phyloP scores from a whole-genome alignment of 2,888 invertebrate species.

The Marronus borbonicus region DNA sequence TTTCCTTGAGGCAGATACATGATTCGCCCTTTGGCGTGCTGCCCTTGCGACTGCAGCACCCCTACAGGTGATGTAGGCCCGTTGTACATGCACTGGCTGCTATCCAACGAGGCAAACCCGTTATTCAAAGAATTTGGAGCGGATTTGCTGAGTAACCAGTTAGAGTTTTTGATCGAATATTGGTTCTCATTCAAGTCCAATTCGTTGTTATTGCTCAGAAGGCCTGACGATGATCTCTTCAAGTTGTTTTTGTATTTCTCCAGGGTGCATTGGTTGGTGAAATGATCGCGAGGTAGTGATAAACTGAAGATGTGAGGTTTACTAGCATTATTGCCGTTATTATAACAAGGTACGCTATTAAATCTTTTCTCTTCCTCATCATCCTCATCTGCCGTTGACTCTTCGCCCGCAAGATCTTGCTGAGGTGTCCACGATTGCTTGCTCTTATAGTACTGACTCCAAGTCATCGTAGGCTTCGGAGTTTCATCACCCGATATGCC shows the following conservation, averaged over 20 bases:
- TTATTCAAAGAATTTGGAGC: slow-evolving; percentile 85
- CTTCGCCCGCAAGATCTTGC: slow-evolving; percentile 82
- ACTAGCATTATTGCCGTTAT: slow-evolving; percentile 43
- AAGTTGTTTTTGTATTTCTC: slow-evolving; percentile 66
- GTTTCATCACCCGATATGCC: slow-evolving; percentile 84
- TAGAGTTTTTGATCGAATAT: slow-evolving; percentile 67
- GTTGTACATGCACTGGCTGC: slow-evolving; percentile 56
- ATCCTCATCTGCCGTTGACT: slow-evolving; percentile 65
- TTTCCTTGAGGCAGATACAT: slow-evolving; percentile 81
- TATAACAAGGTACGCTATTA: slow-evolving; percentile 50
- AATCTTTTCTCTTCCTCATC: slow-evolving; percentile 14
- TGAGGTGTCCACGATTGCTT: slow-evolving; percentile 84
- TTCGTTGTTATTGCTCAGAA: slow-evolving; percentile 60
- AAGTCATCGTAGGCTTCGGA: slow-evolving; percentile 51
- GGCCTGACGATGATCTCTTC: slow-evolving; percentile 80
- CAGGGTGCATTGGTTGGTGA: slow-evolving; percentile 67
- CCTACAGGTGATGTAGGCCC: slow-evolving; percentile 59
- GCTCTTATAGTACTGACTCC: slow-evolving; percentile 37
- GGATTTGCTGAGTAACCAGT: slow-evolving; percentile 88
- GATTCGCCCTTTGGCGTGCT: slow-evolving; percentile 76
- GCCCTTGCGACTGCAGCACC: slow-evolving; percentile 58
- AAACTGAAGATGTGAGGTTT: slow-evolving; percentile 81
- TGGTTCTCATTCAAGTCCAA: slow-evolving; percentile 55
- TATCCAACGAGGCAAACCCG: slow-evolving; percentile 69
- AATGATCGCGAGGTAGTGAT: slow-evolving; percentile 80